A percentile compares a stretch with the other conserved stretches of the same genome.
These are phyloP conservation scores for Mesocricetus auratus DNA, from an alignment of 2,113 vertebrate species.

Conservation along the genomic window DNA sequence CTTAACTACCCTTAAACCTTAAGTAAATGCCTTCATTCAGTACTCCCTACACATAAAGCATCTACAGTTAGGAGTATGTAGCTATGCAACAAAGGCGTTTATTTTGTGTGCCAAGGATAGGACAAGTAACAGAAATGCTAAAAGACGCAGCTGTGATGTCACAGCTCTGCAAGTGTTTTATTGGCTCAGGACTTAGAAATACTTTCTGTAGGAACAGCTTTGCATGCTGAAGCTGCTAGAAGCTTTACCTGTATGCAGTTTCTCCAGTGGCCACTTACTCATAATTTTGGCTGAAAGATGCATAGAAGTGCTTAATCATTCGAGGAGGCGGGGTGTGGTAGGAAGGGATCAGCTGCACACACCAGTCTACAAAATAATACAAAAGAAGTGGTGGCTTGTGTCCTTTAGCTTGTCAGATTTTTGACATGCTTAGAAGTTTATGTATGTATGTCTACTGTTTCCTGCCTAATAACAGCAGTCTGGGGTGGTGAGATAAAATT, in stretches of 20 bases:
- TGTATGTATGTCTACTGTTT: neutral
- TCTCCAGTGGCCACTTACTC: neutral
- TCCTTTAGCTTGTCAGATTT: neutral
- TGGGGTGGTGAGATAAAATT: conserved; percentile 4
- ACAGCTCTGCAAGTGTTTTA: neutral
- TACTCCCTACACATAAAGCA: neutral
- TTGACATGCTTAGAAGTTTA: neutral
- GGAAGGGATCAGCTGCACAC: neutral
- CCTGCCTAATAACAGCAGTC: neutral
- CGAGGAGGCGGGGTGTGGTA: neutral
- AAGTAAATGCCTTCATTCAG: neutral
- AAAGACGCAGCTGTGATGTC: neutral
- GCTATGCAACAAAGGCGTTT: neutral
- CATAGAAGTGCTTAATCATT: neutral
- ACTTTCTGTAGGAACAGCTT: neutral
- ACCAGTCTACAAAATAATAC: neutral
- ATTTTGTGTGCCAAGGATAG: neutral
- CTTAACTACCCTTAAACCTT: neutral
- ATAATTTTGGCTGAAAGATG: neutral
- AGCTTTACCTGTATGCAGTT: neutral
- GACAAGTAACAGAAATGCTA: neutral
- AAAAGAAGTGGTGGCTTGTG: neutral
- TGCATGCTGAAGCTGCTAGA: neutral
- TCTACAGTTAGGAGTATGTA: neutral
- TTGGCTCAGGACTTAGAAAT: neutral